Conservation (phyloP, 2,888 invertebrate species). For the Dusona sp. region DNA sequence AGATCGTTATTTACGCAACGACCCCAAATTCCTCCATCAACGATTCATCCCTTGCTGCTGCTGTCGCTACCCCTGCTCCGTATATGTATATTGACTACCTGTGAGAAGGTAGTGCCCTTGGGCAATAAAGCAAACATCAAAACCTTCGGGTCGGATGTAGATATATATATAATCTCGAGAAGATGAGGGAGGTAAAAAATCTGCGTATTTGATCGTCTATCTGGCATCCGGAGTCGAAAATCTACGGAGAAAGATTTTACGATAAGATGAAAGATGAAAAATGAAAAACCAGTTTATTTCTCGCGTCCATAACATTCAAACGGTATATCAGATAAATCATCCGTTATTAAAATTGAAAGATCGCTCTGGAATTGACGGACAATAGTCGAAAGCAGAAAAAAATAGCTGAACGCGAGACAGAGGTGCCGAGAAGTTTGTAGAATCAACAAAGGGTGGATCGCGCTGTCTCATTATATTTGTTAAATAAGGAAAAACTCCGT, state of each 20-base stretch:
- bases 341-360: not conserved
- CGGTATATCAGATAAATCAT: not conserved
- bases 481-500: slow-evolving; percentile 71
- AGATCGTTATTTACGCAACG: slow-evolving; percentile 68
- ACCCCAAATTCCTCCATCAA: slow-evolving; percentile 45
- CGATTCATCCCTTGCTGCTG: slow-evolving; percentile 23
- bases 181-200: slow-evolving; percentile 2
- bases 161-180: not conserved
- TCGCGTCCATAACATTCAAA: no score
- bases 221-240: not conserved
- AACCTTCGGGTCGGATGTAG: slow-evolving; percentile 3
- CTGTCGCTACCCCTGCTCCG: not conserved
- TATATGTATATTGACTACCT: slow-evolving; percentile 20
- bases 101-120: slow-evolving; percentile 13
- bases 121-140: slow-evolving; percentile 33
- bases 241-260: not conserved
- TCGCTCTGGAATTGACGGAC: no score
- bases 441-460: slow-evolving; percentile 39
- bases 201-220: slow-evolving; percentile 2
- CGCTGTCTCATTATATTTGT: slow-evolving; percentile 73
- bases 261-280: not conserved
- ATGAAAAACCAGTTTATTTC: not conserved
- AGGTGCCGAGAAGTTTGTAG: slow-evolving; percentile 41
- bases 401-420: slow-evolving; percentile 50
- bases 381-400: slow-evolving; percentile 8